Conservation (phyloP, 2,888 invertebrate species). For the Diplolepis rosae region DNA sequence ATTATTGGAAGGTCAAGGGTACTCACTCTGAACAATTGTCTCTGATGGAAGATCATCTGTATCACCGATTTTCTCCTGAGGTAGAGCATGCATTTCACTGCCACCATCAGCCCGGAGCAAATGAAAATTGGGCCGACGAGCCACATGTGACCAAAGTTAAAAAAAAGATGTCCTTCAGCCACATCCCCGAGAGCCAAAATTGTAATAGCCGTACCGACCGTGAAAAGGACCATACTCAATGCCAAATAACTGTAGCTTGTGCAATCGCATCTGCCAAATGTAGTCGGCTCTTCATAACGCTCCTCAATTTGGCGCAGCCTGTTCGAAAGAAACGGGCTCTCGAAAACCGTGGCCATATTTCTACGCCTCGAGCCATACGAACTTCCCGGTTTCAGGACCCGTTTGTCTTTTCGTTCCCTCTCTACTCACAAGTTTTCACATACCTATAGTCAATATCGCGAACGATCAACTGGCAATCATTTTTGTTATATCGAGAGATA, state of each 20-base stretch:
- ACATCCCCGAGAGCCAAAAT: constrained; percentile 78
- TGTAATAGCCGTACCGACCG: constrained; percentile 80
- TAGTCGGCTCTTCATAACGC: constrained; percentile 77
- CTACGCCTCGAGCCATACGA: constrained; percentile 27
- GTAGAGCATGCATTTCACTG: constrained; percentile 81
- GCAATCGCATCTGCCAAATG: constrained; percentile 80
- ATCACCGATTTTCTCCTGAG: constrained; percentile 80
- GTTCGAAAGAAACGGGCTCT: constrained; percentile 79
- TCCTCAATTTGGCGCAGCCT: constrained; percentile 78
- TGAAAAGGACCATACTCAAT: constrained; percentile 79
- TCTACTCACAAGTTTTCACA: not conserved
- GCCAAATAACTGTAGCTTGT: constrained; percentile 81
- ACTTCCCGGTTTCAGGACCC: not conserved
- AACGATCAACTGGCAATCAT: not conserved
- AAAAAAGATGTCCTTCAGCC: constrained; percentile 78
- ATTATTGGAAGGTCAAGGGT: constrained; percentile 19
- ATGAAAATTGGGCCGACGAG: constrained; percentile 81
- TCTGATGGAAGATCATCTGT: constrained; percentile 79
- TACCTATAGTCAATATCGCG: not conserved
- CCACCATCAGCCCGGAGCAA: constrained; percentile 81
- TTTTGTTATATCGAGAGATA: not conserved
- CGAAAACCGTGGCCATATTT: constrained; percentile 80
- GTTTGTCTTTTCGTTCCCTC: not conserved
- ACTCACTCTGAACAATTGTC: constrained; percentile 79
- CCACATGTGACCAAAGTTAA: constrained; percentile 81